Base-by-base conservation (phyloP, 2,797 vertebrate genomes). In the Pangasius macronema region DNA sequence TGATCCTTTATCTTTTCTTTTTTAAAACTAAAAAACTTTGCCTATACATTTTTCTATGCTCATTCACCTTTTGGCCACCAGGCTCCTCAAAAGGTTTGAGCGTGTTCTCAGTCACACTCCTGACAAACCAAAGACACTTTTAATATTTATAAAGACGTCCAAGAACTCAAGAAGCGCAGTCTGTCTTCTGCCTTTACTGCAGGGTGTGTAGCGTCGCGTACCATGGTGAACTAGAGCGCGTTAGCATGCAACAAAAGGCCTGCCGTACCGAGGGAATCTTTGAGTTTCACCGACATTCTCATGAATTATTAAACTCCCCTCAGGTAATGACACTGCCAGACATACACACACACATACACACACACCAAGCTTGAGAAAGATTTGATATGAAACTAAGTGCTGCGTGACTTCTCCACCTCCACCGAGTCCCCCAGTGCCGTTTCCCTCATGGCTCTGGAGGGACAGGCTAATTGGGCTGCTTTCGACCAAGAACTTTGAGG, bases 311-410 rank as follows among this genome's bases (percentile, higher is more conserved):
- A 89, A 92, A 87, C 72, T 85, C 70, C 83, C 91, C 90, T 87
- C 89, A 90, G 90, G 90, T 91, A 90, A 87, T 85, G 88, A 89
- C 77, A 88, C 87, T 89, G 88, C 88, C 85, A 90, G 89, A 79
- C 49, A 88, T 53, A 89, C 49, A 81, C 36, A 83, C 39, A 88
- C 55, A 84, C 36, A 73, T 33, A 88, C 6, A 33, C 76, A 82
- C 59, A 88, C 55, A 76, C 30, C 51, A 57, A 88, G 65, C 79
- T 90, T 90, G 89, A 90, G 81, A 88, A 87, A 90, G 88, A 90
- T 90, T 88, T 77, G 81, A 89, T 86, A 89, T 91, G 89, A 91
- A 91, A 90, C 86, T 90, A 91, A 91, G 88, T 91, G 89, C 89
- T 88, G 88, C 80, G 82, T 86, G 83, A 85, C 51, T 88, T 89